Base-by-base conservation (phyloP, 1,140 invertebrate genomes). In the Ostrea denselamellosa region DNA sequence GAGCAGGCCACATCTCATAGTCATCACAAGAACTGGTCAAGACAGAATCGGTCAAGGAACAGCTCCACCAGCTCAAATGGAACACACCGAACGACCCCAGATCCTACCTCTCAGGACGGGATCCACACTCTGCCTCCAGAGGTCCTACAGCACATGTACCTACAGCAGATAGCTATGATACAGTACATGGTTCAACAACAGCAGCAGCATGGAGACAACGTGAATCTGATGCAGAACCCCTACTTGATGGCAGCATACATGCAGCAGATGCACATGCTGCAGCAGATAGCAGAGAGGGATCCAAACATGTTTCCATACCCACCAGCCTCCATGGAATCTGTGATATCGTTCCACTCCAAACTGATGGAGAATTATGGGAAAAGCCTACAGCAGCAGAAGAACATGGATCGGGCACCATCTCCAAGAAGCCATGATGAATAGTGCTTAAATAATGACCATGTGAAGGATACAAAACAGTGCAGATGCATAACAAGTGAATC, bases 221-320 rank as follows among this genome's bases (percentile, higher is more conserved):
- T 77, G 68, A 77, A 77, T 8, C 28, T 77, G 68, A 77, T 77
- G 68, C 68, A 77, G 68, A 77, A 34, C 10, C 25, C 68, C 28
- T 77, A 34, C 9, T 28, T 77, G 68, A 44, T 77, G 68, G 68
- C 68, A 77, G 68, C 68, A 34, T 77, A 77, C 68, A 77, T 77
- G 68, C 68, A 77, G 68, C 68, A 77, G 25, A 77, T 34, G 68
- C 68, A 77, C 68, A 77, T 77, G 68, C 25, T 77, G 25, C 68
- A 77, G 68, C 68, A 77, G 68, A 77, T 77, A 25, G 68, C 68
- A 10, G 12, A 9, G 25, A 25, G 28, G 28, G 68, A 77, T 77
- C 68, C 68, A 28, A 77, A 28, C 25, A 34, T 77, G 68, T 28
- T 25, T 14, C 25, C 68, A 10, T 77, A 77, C 28, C 68, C 25